phyloP scores from a whole-genome alignment of 2,113 vertebrate genomes.

The Oxygymnocypris stewartii region DNA sequence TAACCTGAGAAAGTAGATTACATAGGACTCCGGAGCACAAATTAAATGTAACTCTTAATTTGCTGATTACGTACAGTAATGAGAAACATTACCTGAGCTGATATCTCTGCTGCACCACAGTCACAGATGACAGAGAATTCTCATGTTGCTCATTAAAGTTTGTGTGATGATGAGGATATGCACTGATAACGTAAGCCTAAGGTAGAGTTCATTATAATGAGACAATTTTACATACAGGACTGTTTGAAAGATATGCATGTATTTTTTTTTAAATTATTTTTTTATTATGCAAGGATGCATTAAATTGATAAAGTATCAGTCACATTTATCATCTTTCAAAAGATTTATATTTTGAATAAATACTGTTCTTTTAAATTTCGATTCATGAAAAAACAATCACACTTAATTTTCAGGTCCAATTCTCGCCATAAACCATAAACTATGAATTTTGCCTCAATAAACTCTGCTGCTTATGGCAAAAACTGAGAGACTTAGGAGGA shows the following conservation, averaged over 20 bases:
- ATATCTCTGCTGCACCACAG: not conserved
- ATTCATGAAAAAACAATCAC: too few species aligned
- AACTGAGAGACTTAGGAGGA: too few species aligned
- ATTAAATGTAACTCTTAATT: constrained; percentile 15
- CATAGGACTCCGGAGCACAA: constrained; percentile 1
- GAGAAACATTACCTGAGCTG: not conserved
- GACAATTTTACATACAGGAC: not conserved
- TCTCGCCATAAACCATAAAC: too few species aligned
- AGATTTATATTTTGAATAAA: not conserved
- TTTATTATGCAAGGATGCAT: not conserved
- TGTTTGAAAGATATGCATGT: not conserved
- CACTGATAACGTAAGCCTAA: not conserved
- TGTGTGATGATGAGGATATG: not conserved
- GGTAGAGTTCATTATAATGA: not conserved
- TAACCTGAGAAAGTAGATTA: constrained; percentile 27
- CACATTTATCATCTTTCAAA: not conserved
- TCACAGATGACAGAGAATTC: not conserved
- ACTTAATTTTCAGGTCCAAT: too few species aligned
- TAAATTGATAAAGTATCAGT: not conserved
- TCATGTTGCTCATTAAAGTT: not conserved
- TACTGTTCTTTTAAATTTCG: not conserved
- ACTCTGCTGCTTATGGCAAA: too few species aligned
- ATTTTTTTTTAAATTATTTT: not conserved
- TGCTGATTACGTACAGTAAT: not conserved
- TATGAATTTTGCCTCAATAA: too few species aligned